These are phyloP conservation scores for Tenodera sinensis DNA, from an alignment of 2,888 invertebrate species.

Conservation along the genomic window DNA sequence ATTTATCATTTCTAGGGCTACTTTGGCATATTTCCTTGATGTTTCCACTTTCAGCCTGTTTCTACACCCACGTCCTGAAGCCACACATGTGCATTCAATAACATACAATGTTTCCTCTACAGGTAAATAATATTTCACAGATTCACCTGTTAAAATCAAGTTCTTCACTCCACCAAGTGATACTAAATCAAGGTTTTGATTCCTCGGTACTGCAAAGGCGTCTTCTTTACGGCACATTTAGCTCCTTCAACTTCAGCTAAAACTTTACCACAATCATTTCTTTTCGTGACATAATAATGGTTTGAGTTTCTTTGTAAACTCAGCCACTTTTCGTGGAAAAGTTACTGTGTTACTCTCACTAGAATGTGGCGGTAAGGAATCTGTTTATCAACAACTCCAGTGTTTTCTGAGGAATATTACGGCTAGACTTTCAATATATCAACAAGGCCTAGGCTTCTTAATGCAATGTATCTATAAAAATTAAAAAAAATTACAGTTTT, in stretches of 20 bases:
- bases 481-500: no score
- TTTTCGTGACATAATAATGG: background rate
- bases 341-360: no score
- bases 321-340: background rate
- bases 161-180: background rate
- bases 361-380: no score
- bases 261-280: background rate
- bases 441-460: no score
- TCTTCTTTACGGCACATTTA: no score
- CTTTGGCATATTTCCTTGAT: background rate
- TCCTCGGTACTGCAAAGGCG: no score
- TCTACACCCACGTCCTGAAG: background rate
- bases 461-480: no score
- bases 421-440: no score
- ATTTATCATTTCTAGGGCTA: background rate
- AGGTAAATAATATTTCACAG: background rate
- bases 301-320: background rate
- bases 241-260: background rate
- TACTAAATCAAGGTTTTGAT: no score
- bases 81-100: background rate
- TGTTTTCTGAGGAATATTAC: no score
- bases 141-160: background rate
- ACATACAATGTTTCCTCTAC: background rate
- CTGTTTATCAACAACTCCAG: no score
- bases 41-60: background rate